phyloP scores from a whole-genome alignment of 1,140 invertebrate species.

The Meteorus sp. region DNA sequence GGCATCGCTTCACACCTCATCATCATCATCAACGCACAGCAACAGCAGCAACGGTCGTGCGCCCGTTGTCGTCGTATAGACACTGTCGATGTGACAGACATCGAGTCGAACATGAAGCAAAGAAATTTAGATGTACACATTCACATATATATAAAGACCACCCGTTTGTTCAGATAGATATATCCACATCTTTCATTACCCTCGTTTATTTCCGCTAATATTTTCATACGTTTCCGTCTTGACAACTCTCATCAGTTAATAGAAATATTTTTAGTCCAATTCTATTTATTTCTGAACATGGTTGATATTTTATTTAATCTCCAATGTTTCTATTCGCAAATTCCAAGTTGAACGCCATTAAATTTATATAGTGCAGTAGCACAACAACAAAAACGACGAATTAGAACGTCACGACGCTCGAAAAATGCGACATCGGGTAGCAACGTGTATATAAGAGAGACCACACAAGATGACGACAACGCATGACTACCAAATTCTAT shows the following conservation, averaged over 20 bases:
- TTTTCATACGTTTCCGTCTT: too few species aligned
- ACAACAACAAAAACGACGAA: too few species aligned
- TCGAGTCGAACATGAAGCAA: conserved; percentile 29
- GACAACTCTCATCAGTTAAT: too few species aligned
- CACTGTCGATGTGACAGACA: conserved; percentile 6
- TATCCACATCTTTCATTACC: conserved; percentile 20
- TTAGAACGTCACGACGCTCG: conserved; percentile 35
- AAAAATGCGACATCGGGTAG: conserved; percentile 34
- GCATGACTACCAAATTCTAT: conserved; percentile 36
- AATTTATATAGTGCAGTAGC: too few species aligned
- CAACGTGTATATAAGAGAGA: conserved; percentile 4
- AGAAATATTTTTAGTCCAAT: not conserved
- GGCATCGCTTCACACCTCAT: conserved; percentile 60
- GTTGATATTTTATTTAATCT: too few species aligned
- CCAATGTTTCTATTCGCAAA: too few species aligned
- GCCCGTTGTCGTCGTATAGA: conserved; percentile 45
- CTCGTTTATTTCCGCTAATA: too few species aligned
- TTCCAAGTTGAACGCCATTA: too few species aligned
- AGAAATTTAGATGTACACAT: conserved; percentile 33
- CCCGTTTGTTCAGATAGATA: conserved; percentile 32
- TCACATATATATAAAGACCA: conserved; percentile 35
- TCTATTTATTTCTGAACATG: not conserved
- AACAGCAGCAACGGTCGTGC: too few species aligned
- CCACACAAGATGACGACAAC: conserved; percentile 29
- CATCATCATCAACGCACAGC: conserved; percentile 60